Evolutionary conservation across 1,140 invertebrate species (phyloP), one percentile per base, ranked within the genome.

Genomic region (Parasteatoda tepidariorum): DNA sequence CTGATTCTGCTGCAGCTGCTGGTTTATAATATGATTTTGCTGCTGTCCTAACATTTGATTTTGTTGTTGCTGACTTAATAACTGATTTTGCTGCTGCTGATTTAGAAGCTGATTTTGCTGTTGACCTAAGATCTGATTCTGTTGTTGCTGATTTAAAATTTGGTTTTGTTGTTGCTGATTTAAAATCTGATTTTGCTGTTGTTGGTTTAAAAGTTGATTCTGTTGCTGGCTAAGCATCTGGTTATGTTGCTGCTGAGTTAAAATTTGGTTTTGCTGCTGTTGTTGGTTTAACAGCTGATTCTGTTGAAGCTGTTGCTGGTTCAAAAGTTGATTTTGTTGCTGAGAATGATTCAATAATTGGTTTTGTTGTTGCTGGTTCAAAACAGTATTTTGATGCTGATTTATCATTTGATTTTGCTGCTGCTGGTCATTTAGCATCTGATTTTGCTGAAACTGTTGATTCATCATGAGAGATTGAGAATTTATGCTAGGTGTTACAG

Each of bases 351-450:
- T 15, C 9, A n/a, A 18, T 28, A n/a, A 9, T 31, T 64, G 61
- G 9, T 78, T 57, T 26, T 28, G 18, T 22, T 75, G 54, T 18
- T 59, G 33, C 28, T 76, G 59, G 13, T 76, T 57, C 22, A 62
- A 38, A 7, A 30, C 13, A 9, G 28, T 24, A 15, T 31, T 64
- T 31, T 64, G 74, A 5, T 54, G 61, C 18, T 64, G 38, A 22
- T 11, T 59, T n/a, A 22, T 59, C 24, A 26, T 64, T 26, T 78
- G 74, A 48, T 78, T 64, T 54, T 64, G 34, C 38, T 70, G 67
- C 24, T 70, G 67, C 31, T 67, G 64, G 18, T 59, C 18, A n/a
- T n/a, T n/a, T 7, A 22, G 55, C 7, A 48, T 13, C 15, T 70
- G 67, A 24, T 70, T 41, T 41, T 70, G 67, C 34, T 70, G 67